phyloP scores from a whole-genome alignment of 2,113 vertebrate species.

The Circaetus cinerascens region DNA sequence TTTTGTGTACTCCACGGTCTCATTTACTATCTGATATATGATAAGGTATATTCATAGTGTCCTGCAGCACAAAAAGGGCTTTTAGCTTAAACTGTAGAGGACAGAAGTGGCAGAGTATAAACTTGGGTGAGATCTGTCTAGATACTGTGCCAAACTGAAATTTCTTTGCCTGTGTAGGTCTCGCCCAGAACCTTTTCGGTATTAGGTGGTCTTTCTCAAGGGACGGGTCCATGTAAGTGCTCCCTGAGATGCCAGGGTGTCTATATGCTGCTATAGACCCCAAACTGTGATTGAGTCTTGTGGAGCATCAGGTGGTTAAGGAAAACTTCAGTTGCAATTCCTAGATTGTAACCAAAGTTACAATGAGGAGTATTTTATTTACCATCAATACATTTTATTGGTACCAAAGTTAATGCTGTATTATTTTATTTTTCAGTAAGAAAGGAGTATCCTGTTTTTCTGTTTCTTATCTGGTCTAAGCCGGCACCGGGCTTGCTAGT shows the following conservation, averaged over 20 bases:
- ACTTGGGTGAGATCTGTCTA: background rate
- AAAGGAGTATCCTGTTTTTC: background rate
- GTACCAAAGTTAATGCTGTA: background rate
- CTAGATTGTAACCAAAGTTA: background rate
- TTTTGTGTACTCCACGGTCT: background rate
- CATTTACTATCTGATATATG: background rate
- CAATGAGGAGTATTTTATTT: background rate
- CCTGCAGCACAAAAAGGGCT: background rate
- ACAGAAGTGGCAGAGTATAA: background rate
- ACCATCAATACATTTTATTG: background rate
- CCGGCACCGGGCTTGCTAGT: no score
- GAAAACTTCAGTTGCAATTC: background rate
- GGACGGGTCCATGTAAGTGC: background rate
- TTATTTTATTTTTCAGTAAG: background rate
- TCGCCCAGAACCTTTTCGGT: background rate
- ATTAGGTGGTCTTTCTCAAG: background rate
- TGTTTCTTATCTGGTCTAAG: background rate
- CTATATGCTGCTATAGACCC: background rate
- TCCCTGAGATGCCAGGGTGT: background rate
- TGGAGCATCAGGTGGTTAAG: background rate
- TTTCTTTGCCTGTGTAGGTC: background rate
- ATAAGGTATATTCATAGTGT: background rate
- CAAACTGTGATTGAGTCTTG: background rate
- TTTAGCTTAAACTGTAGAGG: background rate
- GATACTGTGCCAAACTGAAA: background rate